These are phyloP conservation scores for Perca fluviatilis DNA, from an alignment of 2,113 vertebrate genomes.

Conservation along the genomic window DNA sequence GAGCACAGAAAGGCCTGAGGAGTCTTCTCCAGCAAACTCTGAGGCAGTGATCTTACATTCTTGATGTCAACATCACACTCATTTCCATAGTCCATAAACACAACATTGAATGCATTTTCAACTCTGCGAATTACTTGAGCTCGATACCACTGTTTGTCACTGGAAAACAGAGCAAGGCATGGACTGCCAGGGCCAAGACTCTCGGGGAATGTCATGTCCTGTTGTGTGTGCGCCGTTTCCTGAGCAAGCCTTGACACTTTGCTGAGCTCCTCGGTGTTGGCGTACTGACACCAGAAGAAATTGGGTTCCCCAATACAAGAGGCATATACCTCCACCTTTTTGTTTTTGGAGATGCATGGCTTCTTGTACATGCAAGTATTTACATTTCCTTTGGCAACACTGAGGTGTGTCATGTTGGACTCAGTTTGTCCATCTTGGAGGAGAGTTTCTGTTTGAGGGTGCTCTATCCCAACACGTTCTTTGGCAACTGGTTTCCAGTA, in stretches of 20 bases:
- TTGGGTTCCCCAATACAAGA: conserved; percentile 83
- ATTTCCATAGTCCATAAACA: conserved; percentile 90
- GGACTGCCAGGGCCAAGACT: conserved; percentile 77
- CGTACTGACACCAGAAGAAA: conserved; percentile 90
- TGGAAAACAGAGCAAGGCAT: conserved; percentile 86
- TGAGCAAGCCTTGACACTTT: conserved; percentile 80
- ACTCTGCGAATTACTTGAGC: conserved; percentile 78
- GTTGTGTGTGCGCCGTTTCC: conserved; percentile 69
- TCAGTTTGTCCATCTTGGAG: conserved; percentile 19
- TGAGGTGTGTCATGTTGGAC: not conserved
- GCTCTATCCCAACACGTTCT: not conserved
- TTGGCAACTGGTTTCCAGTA: conserved; percentile 73
- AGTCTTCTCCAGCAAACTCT: conserved; percentile 73
- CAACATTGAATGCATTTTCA: conserved; percentile 56
- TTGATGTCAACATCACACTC: conserved; percentile 75
- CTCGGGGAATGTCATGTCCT: not conserved
- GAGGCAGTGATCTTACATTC: conserved; percentile 80
- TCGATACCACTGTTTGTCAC: conserved; percentile 87
- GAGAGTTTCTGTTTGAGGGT: not conserved
- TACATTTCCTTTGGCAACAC: conserved; percentile 6
- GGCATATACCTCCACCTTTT: conserved; percentile 77
- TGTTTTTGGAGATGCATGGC: conserved; percentile 75
- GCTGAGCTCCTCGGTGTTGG: conserved; percentile 73
- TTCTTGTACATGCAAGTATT: conserved; percentile 56
- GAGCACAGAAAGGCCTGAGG: conserved; percentile 89